These are phyloP conservation scores for Spongilla lacustris DNA, from an alignment of 37 sponge, comb jelly and placozoan species.

Conservation along the genomic window DNA sequence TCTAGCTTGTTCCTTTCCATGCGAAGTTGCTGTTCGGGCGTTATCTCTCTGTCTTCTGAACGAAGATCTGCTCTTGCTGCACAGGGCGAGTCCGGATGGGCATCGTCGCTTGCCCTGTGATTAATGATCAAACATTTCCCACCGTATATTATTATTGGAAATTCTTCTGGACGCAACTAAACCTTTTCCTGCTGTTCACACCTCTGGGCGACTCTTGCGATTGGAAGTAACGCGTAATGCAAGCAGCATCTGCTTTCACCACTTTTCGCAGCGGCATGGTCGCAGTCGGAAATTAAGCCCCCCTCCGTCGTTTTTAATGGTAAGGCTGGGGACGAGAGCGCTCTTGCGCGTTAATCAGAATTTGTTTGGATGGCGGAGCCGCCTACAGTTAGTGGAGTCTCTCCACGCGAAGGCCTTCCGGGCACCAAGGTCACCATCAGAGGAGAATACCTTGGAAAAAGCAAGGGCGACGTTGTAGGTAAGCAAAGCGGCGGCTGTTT, in stretches of 20 bases:
- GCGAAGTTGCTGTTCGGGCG: conserved; percentile 29
- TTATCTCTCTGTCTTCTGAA: neutral
- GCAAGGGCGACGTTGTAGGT: conserved; percentile 69
- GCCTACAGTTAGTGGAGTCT: conserved; percentile 85
- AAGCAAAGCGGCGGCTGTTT: neutral
- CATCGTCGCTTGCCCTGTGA: neutral
- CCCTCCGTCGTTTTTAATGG: neutral
- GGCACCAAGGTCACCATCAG: conserved; percentile 91
- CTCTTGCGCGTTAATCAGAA: neutral
- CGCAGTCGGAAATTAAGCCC: neutral
- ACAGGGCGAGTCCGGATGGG: neutral
- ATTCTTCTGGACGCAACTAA: neutral
- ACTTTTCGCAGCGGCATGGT: neutral
- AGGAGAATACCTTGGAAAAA: conserved; percentile 86
- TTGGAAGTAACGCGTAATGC: neutral
- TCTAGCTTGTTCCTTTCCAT: conserved; percentile 53
- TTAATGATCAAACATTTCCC: neutral
- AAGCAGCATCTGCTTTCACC: neutral
- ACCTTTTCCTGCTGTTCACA: neutral
- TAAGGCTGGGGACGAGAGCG: neutral
- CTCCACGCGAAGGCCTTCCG: conserved; percentile 85
- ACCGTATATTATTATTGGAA: neutral
- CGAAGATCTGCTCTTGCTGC: neutral
- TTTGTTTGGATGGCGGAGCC: neutral
- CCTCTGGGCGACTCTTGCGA: neutral